Percentiles rank a stretch among this genome's conserved stretches.
phyloP scores from a whole-genome alignment of 2,797 vertebrate species.

The Silurus aristotelis region DNA sequence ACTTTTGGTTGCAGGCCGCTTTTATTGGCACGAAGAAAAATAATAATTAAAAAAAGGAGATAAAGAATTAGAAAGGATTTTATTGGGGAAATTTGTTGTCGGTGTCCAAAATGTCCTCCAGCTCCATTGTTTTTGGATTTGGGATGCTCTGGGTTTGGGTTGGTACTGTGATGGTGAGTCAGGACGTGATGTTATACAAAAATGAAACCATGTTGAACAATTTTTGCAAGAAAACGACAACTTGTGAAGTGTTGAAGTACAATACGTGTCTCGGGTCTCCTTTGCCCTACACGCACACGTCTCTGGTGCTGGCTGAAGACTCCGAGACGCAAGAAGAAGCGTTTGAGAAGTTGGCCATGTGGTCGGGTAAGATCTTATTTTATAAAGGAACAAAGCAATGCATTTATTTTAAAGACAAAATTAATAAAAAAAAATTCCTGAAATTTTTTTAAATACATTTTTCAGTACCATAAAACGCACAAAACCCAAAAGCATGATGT shows the following conservation, averaged over 20 bases:
- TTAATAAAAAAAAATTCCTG: too few relatives aligned
- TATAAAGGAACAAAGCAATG: background rate
- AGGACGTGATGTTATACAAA: slow-evolving; percentile 61
- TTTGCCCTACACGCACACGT: slow-evolving; percentile 88
- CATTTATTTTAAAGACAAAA: background rate
- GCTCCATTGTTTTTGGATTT: slow-evolving; percentile 73
- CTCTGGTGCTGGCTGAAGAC: slow-evolving; percentile 87
- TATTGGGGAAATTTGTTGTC: background rate
- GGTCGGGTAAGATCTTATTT: slow-evolving; percentile 84
- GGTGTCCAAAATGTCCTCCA: slow-evolving; percentile 76
- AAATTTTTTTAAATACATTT: too few relatives aligned
- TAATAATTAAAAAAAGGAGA: background rate
- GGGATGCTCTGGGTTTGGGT: slow-evolving; percentile 71
- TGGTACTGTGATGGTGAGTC: slow-evolving; percentile 54
- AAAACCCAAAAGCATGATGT: too few relatives aligned
- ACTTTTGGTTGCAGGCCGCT: background rate
- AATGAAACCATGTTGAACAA: slow-evolving; percentile 77
- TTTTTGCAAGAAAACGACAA: slow-evolving; percentile 82
- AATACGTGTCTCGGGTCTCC: slow-evolving; percentile 88
- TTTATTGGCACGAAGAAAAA: background rate
- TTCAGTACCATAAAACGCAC: too few relatives aligned
- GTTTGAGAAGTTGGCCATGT: slow-evolving; percentile 88
- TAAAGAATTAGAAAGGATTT: background rate
- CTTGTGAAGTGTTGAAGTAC: slow-evolving; percentile 85
- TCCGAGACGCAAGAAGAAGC: slow-evolving; percentile 89